Conservation (phyloP, 2,888 invertebrate species). For the Meiosimyza decipiens region DNA sequence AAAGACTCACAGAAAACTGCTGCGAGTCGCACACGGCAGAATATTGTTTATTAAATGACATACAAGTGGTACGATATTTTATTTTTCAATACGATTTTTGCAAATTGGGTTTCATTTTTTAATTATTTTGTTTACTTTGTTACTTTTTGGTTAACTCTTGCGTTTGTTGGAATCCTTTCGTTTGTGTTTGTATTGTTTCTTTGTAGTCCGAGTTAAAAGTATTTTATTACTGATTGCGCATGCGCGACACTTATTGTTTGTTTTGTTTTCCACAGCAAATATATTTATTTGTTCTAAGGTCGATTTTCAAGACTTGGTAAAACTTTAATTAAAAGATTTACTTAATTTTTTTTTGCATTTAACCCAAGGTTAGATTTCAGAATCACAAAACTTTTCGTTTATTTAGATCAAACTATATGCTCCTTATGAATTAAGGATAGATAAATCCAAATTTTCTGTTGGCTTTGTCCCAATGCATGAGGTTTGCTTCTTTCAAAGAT, state of each 20-base stretch:
- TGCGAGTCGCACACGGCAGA: slow-evolving; percentile 53
- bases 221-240: neutral
- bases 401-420: no score
- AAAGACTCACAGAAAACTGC: slow-evolving; percentile 53
- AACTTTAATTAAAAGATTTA: no score
- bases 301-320: no score
- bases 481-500: no score
- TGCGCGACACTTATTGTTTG: neutral
- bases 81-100: slow-evolving; percentile 21
- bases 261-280: no score
- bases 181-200: slow-evolving; percentile 16
- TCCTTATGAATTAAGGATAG: no score
- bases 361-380: no score
- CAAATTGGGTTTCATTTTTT: slow-evolving; percentile 23
- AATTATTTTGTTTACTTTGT: slow-evolving; percentile 39
- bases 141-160: slow-evolving; percentile 33
- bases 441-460: no score
- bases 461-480: no score
- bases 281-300: no score
- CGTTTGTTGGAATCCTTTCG: slow-evolving; percentile 12
- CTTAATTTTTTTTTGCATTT: no score
- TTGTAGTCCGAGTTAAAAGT: neutral
- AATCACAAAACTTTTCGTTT: no score
- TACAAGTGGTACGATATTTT: slow-evolving; percentile 27
- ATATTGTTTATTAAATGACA: slow-evolving; percentile 57